Base-by-base conservation (phyloP, 2,888 invertebrate species). In the Linnaemya vulpina region DNA sequence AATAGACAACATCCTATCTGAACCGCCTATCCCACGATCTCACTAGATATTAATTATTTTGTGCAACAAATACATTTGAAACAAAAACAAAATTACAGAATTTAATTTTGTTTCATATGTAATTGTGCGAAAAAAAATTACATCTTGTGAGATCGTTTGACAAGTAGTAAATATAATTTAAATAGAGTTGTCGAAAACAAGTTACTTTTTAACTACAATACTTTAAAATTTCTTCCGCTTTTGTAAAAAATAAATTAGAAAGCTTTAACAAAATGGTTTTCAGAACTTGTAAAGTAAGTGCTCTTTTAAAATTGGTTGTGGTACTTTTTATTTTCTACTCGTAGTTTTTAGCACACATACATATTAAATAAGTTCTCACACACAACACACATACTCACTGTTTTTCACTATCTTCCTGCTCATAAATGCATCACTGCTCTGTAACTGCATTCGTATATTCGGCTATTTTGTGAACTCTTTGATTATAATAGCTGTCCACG, bases 261-360 rank as follows among this genome's bases (percentile, higher is more conserved):
- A 55, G 10, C 10, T n/a, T 22, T 53, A 46, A 53, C 9, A 43
- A 63, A 63, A 35, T 80, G 17, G 38, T 65, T 58, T 78, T 30
- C 51, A 38, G 65, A 17, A 4, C 46, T 81, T 80, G 40, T 80
- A 84, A 49, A 86, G 83, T 77, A 87, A 81, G 76, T 76, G 53
- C 53, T 80, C 81, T 83, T 87, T 84, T 86, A 65, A 80, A 85
- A 87, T 86, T 86, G 84, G 87, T 81, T 80, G 60, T 84, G 86
- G 84, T 86, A 83, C 76, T 81, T 75, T 62, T 53, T 20, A 11
- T 70, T 25, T 9, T 25, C 58, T 53, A 40, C 49, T 62, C 22
- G 20, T 30, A 65, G 43, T 13, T 74, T 20, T 20, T 20, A 51
- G 11, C 3, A 55, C 1, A 25, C 30, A 8, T 8, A 25, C 35